Evolutionary conservation across 2,797 vertebrate genomes (phyloP).

Genomic region (Urocyon cinereoargenteus): DNA sequence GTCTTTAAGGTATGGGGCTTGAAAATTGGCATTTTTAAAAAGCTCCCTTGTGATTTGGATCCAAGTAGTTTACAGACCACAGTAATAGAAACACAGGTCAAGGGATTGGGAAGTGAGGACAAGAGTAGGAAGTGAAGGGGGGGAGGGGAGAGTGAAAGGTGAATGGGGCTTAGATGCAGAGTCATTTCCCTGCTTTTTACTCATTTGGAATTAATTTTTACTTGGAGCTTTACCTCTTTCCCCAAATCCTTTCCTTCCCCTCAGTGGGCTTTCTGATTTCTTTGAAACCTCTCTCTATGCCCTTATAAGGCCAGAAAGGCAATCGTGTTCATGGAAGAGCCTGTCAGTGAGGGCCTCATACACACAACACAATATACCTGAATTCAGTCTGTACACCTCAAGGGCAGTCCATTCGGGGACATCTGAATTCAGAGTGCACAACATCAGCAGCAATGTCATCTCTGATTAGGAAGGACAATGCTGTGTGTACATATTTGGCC

Average conservation of each 20-base stretch:
- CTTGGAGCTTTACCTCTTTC: background rate
- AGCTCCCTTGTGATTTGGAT: background rate
- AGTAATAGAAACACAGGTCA: background rate
- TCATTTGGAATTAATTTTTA: background rate
- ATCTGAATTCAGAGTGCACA: slow-evolving; percentile 25
- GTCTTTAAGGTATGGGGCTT: background rate
- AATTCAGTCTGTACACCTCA: background rate
- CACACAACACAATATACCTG: background rate
- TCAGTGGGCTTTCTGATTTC: background rate
- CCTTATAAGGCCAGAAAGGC: background rate
- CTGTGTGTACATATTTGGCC: background rate
- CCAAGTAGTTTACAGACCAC: background rate
- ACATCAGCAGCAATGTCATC: background rate
- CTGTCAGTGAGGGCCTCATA: background rate
- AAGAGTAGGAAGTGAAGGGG: background rate
- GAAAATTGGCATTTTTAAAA: background rate
- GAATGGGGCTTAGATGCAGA: background rate
- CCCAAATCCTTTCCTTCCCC: background rate
- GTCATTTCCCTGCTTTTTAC: background rate
- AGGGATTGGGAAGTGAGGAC: background rate
- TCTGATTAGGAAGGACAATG: slow-evolving; percentile 22
- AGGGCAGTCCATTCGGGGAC: background rate
- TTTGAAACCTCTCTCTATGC: background rate
- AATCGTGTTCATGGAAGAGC: background rate
- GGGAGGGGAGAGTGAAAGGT: background rate